A percentile compares a stretch with the other conserved stretches of the same genome.
phyloP scores from a whole-genome alignment of 2,888 invertebrate species.

The Hetaerina titia region DNA sequence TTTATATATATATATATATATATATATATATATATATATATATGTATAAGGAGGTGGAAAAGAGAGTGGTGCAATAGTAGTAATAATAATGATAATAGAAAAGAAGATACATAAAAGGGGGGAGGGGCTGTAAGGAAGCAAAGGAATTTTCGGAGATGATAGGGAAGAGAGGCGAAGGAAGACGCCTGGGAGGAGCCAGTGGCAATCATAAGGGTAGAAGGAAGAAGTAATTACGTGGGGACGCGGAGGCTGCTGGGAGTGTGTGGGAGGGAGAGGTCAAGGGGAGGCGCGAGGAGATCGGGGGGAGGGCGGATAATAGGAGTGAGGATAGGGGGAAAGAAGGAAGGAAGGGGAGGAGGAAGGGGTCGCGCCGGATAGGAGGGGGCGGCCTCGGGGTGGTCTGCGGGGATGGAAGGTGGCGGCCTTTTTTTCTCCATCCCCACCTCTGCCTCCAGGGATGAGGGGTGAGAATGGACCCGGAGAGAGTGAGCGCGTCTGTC shows the following conservation, averaged over 20 bases:
- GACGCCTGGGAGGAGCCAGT: constrained; percentile 9
- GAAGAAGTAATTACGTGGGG: constrained; percentile 59
- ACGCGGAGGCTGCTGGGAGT: neutral
- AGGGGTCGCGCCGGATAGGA: neutral
- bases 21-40: too few relatives aligned
- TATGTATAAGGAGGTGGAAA: neutral
- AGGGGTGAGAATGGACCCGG: neutral
- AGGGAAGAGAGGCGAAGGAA: neutral
- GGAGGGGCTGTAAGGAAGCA: neutral
- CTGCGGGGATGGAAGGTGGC: neutral
- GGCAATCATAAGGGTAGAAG: constrained; percentile 57
- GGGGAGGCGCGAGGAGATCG: neutral
- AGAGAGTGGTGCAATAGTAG: neutral
- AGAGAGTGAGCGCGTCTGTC: neutral
- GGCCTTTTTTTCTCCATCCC: neutral
- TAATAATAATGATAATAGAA: constrained; percentile 16
- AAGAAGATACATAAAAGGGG: neutral
- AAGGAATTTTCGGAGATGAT: neutral
- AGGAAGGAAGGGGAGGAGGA: neutral
- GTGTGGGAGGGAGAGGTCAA: neutral
- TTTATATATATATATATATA: too few relatives aligned
- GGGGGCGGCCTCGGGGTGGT: neutral
- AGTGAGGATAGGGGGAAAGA: neutral
- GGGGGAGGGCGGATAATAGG: neutral
- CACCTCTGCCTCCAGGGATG: neutral